phyloP scores from a whole-genome alignment of 2,113 vertebrate species.

The Rana temporaria region DNA sequence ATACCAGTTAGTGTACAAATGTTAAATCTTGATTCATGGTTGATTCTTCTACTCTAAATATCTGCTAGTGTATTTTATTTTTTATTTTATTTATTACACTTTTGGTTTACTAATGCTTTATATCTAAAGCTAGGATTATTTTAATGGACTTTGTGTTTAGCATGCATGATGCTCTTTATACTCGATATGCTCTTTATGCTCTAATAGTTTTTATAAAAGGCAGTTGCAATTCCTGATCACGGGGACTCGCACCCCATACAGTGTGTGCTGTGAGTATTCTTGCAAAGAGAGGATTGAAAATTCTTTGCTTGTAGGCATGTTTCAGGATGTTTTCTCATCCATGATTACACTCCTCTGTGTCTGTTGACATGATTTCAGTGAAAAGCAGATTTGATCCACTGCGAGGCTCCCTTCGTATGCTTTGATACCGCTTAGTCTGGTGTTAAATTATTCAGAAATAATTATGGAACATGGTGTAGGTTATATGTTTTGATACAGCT shows the following conservation, averaged over 20 bases:
- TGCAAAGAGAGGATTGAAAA: background rate
- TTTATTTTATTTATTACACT: no score
- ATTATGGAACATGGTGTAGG: slow-evolving; percentile 52
- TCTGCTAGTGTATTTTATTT: no score
- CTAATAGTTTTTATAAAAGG: background rate
- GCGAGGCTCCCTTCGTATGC: slow-evolving; percentile 6
- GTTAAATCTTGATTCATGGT: no score
- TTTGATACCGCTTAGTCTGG: slow-evolving; percentile 54
- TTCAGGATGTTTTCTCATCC: background rate
- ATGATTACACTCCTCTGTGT: slow-evolving; percentile 13
- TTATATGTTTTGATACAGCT: slow-evolving; percentile 53
- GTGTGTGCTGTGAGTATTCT: background rate
- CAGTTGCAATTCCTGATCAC: background rate
- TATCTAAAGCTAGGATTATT: no score
- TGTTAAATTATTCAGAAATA: slow-evolving; percentile 58
- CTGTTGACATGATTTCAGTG: slow-evolving; percentile 42
- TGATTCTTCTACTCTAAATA: no score
- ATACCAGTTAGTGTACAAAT: no score
- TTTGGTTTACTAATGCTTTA: no score
- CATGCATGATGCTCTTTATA: no score
- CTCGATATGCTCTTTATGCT: no score
- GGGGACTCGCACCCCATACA: background rate
- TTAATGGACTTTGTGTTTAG: no score
- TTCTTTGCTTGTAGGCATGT: background rate
- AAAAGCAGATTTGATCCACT: slow-evolving; percentile 45